phyloP scores from a whole-genome alignment of 2,797 vertebrate species.

The Hapalemur alaotrensis region DNA sequence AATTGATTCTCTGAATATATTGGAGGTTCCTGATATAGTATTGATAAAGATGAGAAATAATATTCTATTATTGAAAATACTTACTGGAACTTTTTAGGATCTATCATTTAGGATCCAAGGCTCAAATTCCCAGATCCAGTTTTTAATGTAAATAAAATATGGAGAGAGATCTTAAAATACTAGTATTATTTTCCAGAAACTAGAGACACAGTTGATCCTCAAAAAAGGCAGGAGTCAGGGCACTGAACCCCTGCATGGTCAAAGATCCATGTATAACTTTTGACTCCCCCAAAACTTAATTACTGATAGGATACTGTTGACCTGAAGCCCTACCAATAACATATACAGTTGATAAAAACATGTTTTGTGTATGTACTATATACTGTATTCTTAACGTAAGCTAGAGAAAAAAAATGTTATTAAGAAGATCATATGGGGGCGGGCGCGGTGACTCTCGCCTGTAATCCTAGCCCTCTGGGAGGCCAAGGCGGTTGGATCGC shows the following conservation, averaged over 20 bases:
- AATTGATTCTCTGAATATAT: slow-evolving; percentile 6
- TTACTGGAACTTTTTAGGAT: background rate
- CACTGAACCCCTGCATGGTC: background rate
- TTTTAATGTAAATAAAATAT: slow-evolving; percentile 24
- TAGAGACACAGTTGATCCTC: background rate
- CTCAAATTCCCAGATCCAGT: background rate
- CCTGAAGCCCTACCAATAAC: background rate
- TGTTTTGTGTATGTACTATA: background rate
- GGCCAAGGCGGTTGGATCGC: no score
- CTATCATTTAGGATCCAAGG: background rate
- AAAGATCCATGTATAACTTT: background rate
- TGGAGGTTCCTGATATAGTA: background rate
- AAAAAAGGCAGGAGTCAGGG: background rate
- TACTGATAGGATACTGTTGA: background rate
- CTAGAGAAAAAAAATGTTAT: background rate
- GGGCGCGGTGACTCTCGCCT: no score
- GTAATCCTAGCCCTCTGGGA: no score
- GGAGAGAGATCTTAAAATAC: slow-evolving; percentile 30
- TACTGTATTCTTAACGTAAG: background rate
- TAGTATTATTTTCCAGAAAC: background rate
- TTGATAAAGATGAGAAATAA: background rate
- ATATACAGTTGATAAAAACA: background rate
- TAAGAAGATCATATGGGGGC: background rate
- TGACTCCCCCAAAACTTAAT: background rate
- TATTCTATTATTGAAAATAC: background rate